phyloP scores from a whole-genome alignment of 1,140 invertebrate genomes.

The Drosophila pallidifrons region DNA sequence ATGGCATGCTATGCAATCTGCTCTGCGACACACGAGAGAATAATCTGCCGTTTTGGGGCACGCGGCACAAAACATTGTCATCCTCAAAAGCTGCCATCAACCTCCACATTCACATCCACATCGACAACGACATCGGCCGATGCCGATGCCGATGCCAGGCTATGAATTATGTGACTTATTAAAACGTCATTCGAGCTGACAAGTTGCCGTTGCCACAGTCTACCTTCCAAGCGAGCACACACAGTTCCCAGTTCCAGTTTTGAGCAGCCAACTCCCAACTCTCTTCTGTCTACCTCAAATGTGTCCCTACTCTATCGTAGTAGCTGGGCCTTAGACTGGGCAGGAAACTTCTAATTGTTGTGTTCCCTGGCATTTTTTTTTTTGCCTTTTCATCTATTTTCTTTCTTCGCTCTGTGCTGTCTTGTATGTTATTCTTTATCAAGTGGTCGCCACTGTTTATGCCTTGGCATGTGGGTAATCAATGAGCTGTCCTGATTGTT shows the following conservation, averaged over 20 bases:
- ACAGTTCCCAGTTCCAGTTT: constrained; percentile 5
- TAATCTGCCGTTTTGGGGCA: constrained; percentile 52
- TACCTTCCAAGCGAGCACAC: constrained; percentile 6
- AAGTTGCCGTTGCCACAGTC: constrained; percentile 77
- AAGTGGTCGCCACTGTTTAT: constrained; percentile 47
- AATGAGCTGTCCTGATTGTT: constrained; percentile 45
- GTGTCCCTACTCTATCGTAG: not conserved
- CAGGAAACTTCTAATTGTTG: constrained; percentile 77
- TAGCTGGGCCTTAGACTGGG: constrained; percentile 8
- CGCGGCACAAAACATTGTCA: constrained; percentile 61
- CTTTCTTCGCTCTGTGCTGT: constrained; percentile 2
- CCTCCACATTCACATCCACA: constrained; percentile 1
- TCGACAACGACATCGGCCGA: constrained; percentile 3
- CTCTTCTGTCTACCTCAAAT: not conserved
- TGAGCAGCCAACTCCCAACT: too few relatives aligned
- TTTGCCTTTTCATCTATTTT: constrained; percentile 11
- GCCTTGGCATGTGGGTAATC: constrained; percentile 51
- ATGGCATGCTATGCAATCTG: constrained; percentile 32
- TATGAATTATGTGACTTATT: constrained; percentile 84
- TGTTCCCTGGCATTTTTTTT: constrained; percentile 42
- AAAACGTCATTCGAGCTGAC: constrained; percentile 81
- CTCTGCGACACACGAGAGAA: constrained; percentile 32
- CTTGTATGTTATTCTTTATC: constrained; percentile 26
- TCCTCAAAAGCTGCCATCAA: constrained; percentile 1
- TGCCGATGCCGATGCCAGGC: constrained; percentile 36